phyloP scores from a whole-genome alignment of 2,888 invertebrate species.

The Nomada lathburiana region DNA sequence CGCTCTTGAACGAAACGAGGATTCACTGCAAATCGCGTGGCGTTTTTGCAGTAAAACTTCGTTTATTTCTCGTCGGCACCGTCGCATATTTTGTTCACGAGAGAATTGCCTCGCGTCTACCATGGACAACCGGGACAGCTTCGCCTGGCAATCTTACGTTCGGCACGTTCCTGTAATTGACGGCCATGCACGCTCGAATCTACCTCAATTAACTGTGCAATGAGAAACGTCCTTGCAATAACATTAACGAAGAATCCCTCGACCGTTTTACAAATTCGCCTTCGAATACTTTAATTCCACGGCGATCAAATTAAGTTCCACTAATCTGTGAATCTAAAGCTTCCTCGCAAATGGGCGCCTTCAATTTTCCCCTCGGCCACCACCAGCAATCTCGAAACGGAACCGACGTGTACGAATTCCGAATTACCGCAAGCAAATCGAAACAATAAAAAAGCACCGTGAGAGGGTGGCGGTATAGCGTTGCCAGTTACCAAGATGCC shows the following conservation, averaged over 20 bases:
- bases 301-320: too few relatives aligned
- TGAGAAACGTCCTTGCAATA: not conserved
- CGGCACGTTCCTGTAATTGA: slow-evolving; percentile 8
- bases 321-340: too few relatives aligned
- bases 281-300: too few relatives aligned
- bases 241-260: too few relatives aligned
- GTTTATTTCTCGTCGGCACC: not conserved
- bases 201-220: slow-evolving; percentile 1
- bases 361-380: too few relatives aligned
- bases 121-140: not conserved
- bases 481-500: not conserved
- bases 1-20: slow-evolving; percentile 25
- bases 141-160: slow-evolving; percentile 5
- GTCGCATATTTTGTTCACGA: not conserved
- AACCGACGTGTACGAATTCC: too few relatives aligned
- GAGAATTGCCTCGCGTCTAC: slow-evolving; percentile 24
- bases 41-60: slow-evolving; percentile 8
- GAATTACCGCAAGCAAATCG: too few relatives aligned
- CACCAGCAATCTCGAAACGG: too few relatives aligned
- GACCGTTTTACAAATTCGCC: too few relatives aligned
- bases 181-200: not conserved
- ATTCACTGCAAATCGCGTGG: slow-evolving; percentile 32
- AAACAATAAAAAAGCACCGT: not conserved
- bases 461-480: too few relatives aligned
- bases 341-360: too few relatives aligned